These are phyloP conservation scores for Zootoca vivipara DNA, from an alignment of 2,113 vertebrate species.

Conservation along the genomic window DNA sequence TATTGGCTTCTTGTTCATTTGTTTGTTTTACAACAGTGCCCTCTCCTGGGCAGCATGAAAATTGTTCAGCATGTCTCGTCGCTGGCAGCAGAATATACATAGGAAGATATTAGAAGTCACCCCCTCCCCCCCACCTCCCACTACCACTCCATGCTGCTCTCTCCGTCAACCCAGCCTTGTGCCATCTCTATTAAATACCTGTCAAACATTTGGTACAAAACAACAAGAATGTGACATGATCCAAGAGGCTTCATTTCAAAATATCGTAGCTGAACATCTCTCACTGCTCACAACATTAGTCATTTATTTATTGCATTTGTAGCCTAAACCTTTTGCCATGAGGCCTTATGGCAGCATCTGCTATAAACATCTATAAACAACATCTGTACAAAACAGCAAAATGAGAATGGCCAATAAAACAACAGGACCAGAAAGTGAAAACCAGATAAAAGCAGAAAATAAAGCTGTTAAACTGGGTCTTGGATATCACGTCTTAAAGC, in stretches of 20 bases:
- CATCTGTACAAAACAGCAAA: not conserved
- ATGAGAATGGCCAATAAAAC: not conserved
- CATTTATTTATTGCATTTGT: not conserved
- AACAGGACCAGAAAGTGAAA: not conserved
- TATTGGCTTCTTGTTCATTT: not conserved
- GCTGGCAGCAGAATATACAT: too few species aligned
- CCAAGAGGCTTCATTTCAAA: not conserved
- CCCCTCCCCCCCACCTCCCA: not conserved
- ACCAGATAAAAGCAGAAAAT: not conserved
- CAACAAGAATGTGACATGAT: not conserved
- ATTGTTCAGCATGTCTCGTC: not conserved
- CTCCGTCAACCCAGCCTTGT: too few species aligned
- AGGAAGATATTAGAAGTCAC: fast-evolving
- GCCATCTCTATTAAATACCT: not conserved
- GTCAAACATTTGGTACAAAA: not conserved
- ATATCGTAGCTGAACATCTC: not conserved
- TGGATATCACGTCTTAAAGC: not conserved
- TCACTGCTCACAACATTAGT: not conserved
- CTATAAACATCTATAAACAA: not conserved
- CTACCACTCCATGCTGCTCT: not conserved
- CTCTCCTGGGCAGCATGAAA: not conserved
- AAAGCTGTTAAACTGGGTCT: not conserved
- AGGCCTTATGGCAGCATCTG: not conserved
- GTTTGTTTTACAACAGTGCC: not conserved
- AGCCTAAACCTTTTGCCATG: not conserved